These are phyloP conservation scores for Ochropleura plecta DNA, from an alignment of 2,888 invertebrate genomes.

Conservation along the genomic window DNA sequence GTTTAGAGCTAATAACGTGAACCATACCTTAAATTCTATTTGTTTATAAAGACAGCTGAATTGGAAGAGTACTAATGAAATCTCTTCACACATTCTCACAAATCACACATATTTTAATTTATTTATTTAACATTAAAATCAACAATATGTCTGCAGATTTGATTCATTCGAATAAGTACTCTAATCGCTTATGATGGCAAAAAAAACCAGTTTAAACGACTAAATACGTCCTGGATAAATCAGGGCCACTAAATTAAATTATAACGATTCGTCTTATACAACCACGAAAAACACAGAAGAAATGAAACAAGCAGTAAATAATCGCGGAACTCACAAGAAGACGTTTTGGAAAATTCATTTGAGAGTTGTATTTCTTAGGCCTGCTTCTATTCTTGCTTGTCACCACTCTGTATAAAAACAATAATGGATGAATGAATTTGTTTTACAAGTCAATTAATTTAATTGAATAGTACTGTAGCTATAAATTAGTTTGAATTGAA, in stretches of 20 bases:
- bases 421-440: too few relatives aligned
- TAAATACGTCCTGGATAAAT: not conserved
- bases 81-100: not conserved
- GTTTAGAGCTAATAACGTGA: not conserved
- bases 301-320: not conserved
- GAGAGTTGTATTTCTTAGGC: too few relatives aligned
- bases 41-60: not conserved
- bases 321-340: not conserved
- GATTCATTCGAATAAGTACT: not conserved
- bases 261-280: not conserved
- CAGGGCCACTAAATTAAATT: not conserved
- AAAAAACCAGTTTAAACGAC: not conserved
- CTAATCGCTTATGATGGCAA: not conserved
- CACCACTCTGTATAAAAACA: not conserved
- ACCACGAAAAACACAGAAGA: not conserved
- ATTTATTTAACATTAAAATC: not conserved
- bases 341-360: not conserved
- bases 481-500: not conserved
- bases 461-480: too few relatives aligned
- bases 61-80: not conserved
- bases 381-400: not conserved
- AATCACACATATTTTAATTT: too few relatives aligned
- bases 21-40: not conserved
- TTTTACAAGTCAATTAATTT: too few relatives aligned
- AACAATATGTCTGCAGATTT: not conserved